Evolutionary conservation across 2,888 invertebrate species (phyloP), one percentile per base, ranked within the genome.

Genomic region (Lysandra bellargus): DNA sequence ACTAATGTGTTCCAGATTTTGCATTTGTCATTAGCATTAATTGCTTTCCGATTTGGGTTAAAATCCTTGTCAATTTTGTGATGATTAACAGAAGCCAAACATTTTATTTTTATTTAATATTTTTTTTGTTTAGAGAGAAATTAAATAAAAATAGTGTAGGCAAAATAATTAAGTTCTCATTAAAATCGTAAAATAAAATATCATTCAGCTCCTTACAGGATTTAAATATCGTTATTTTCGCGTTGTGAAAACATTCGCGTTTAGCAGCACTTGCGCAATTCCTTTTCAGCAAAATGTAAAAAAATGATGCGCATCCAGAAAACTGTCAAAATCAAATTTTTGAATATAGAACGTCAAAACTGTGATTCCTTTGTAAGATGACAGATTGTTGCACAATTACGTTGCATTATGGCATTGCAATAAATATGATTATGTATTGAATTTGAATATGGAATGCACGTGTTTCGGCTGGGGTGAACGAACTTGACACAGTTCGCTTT

Each of bases 21-120:
- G 87, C 87, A 89, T 89, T 89, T 88, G 89, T 90, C 88, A 91
- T 90, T 87, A 82, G 88, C 90, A 92, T 90, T 92, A 92, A 92
- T 91, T 88, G 87, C 82, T 82, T 80, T 79, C 81, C 84, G 86
- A 92, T 88, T 86, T 89, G 83, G 93, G 92, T 88, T 91, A 88
- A 85, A 83, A 83, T 69, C 37, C 69, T 69, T 37, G 69, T 69
- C 69, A 69, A 69, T 69, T 69, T 69, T 69, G 69, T 69, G 14
- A 69, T 14, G 69, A 69, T 37, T 33, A 37, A 14, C 23, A 69
- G 33, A 23, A 69, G 12, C 69, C 33, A 33, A 69, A 69, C 1
- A 44, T 9, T 40, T 40, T 44, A 1, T 44, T 44, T 9, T 44
- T 9, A 9, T 44, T 44, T 40, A 6, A 5, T 6, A 40, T 40